Evolutionary conservation across 1,140 invertebrate species (phyloP).

Genomic region (Coelopa frigida): DNA sequence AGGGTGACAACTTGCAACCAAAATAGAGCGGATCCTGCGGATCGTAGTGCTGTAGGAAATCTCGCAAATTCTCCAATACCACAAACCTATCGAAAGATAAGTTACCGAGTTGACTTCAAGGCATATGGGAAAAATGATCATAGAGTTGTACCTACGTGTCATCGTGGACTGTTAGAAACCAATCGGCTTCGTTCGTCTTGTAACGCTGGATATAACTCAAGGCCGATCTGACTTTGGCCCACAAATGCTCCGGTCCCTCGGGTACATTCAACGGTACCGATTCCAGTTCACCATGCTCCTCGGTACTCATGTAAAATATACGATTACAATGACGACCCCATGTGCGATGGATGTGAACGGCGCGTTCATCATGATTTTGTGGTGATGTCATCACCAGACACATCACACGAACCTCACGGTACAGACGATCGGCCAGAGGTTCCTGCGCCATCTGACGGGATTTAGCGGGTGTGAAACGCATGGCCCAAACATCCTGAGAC

Average conservation of each 20-base stretch:
- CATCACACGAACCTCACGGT: conserved; percentile 17
- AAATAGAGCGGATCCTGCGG: conserved; percentile 26
- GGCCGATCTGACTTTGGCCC: conserved; percentile 21
- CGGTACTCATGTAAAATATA: conserved; percentile 27
- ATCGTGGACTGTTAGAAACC: conserved; percentile 28
- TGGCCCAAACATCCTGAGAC: no score
- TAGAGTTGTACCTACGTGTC: conserved; percentile 20
- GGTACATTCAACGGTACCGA: conserved; percentile 19
- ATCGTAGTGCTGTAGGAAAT: conserved; percentile 18
- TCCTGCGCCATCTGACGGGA: no score
- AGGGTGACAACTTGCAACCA: conserved; percentile 23
- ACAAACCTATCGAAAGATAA: conserved; percentile 19
- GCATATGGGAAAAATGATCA: no score
- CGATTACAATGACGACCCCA: conserved; percentile 27
- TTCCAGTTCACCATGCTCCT: conserved; percentile 20
- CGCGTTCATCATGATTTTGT: conserved; percentile 11
- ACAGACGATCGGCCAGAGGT: not conserved
- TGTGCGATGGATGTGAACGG: conserved; percentile 21
- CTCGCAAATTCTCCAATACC: conserved; percentile 26
- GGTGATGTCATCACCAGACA: conserved; percentile 24
- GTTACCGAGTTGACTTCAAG: no score
- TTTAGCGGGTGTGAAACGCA: no score
- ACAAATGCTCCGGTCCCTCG: no score
- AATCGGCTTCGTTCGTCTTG: conserved; percentile 22
- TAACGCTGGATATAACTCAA: conserved; percentile 26